Conservation (phyloP, 1,140 invertebrate genomes). For the Homalodisca vitripennis region DNA sequence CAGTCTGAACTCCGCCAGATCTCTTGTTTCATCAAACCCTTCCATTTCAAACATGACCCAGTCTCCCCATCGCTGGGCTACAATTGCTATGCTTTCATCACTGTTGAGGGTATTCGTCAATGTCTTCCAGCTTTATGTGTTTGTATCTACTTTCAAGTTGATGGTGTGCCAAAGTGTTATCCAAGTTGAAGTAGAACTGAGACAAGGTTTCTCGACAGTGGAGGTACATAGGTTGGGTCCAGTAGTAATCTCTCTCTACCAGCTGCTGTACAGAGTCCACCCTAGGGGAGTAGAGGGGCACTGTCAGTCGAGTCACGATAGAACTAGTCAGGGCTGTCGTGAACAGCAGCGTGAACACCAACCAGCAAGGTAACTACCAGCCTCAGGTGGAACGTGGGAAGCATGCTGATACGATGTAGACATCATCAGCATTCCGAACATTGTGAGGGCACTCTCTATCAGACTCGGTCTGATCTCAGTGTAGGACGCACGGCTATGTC, state of each 20-base stretch:
- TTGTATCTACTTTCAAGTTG: background rate
- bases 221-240: background rate
- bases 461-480: no score
- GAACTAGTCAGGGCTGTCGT: background rate
- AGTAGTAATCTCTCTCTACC: no score
- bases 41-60: background rate
- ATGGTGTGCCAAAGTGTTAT: background rate
- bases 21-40: background rate
- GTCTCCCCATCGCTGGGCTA: background rate
- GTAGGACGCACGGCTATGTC: no score
- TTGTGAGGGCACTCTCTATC: no score
- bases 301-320: background rate
- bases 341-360: background rate
- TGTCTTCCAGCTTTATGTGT: background rate
- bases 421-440: no score
- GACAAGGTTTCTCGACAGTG: no score
- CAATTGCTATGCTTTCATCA: background rate
- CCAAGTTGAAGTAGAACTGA: no score
- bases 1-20: background rate
- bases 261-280: background rate
- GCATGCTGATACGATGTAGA: no score
- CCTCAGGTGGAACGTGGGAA: no score
- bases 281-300: background rate
- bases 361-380: background rate
- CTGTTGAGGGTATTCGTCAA: background rate